Percentiles rank a stretch among this genome's conserved stretches.
Conservation (phyloP, 2,888 invertebrate species). For the Cephus pygmeus region DNA sequence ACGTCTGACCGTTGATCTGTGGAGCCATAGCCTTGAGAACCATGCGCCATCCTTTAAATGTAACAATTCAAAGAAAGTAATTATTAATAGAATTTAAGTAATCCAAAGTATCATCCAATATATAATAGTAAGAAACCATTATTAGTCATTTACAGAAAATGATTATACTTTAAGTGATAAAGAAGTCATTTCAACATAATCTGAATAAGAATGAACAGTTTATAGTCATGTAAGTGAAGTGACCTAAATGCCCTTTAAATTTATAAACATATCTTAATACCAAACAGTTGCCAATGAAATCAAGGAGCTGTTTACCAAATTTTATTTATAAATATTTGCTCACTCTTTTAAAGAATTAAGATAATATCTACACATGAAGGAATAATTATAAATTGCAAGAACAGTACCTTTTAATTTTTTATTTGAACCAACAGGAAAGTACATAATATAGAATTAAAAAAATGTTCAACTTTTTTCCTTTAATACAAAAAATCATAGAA, state of each 20-base stretch:
- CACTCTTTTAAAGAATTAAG: background rate
- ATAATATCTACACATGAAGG: background rate
- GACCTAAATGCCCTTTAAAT: background rate
- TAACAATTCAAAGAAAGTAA: background rate
- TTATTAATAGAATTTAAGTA: background rate
- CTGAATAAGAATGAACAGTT: background rate
- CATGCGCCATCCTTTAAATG: slow-evolving; percentile 58
- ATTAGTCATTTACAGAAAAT: background rate
- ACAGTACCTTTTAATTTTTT: background rate
- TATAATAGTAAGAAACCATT: background rate
- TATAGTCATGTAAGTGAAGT: background rate
- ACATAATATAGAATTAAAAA: background rate
- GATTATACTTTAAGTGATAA: background rate
- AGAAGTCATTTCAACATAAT: background rate
- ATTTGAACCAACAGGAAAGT: background rate
- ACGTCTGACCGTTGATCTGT: slow-evolving; percentile 67
- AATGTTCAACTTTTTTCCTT: background rate
- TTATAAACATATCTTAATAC: background rate
- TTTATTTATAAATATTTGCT: background rate
- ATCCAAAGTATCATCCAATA: background rate
- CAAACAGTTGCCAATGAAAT: background rate
- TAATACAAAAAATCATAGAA: background rate
- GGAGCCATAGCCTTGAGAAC: slow-evolving; percentile 63
- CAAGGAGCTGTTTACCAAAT: background rate
- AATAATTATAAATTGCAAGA: background rate